phyloP scores from a whole-genome alignment of 37 sponge, comb jelly and placozoan genomes.

The Beroe ovata region DNA sequence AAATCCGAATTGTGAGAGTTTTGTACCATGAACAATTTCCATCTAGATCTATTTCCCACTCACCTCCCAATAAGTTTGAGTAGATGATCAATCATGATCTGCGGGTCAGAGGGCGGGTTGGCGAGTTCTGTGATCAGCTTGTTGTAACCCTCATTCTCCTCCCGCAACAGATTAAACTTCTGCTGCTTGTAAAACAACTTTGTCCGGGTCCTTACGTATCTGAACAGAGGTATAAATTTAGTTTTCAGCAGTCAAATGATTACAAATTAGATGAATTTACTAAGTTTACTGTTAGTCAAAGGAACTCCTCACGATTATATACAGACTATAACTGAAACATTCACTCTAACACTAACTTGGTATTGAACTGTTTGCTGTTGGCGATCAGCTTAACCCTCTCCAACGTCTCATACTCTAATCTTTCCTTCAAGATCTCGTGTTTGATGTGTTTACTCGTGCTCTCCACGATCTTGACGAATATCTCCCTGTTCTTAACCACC shows the following conservation, averaged over 20 bases:
- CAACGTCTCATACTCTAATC: conserved; percentile 89
- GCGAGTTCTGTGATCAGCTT: conserved; percentile 90
- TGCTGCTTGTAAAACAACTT: conserved; percentile 89
- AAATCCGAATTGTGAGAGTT: too few relatives aligned
- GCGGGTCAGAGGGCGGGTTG: conserved; percentile 43
- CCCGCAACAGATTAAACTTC: conserved; percentile 97
- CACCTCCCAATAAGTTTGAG: conserved; percentile 60
- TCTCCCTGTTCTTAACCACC: conserved; percentile 60
- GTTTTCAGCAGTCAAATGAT: too few relatives aligned
- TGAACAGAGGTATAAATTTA: too few relatives aligned
- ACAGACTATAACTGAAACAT: not conserved
- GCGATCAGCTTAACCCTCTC: conserved; percentile 77
- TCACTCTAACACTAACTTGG: conserved; percentile 12
- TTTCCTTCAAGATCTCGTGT: conserved; percentile 79
- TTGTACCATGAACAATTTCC: not conserved
- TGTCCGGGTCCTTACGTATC: conserved; percentile 41
- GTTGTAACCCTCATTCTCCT: conserved; percentile 97
- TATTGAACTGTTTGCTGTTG: conserved; percentile 79
- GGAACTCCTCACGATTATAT: not conserved
- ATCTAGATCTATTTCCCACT: not conserved
- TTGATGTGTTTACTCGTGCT: conserved; percentile 9
- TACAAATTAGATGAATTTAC: too few relatives aligned
- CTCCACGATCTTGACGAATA: conserved; percentile 54
- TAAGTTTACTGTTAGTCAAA: not conserved
- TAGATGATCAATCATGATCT: conserved; percentile 64